Evolutionary conservation across 2,797 vertebrate genomes (phyloP).

Genomic region (Hyperoplus lanceolatus): DNA sequence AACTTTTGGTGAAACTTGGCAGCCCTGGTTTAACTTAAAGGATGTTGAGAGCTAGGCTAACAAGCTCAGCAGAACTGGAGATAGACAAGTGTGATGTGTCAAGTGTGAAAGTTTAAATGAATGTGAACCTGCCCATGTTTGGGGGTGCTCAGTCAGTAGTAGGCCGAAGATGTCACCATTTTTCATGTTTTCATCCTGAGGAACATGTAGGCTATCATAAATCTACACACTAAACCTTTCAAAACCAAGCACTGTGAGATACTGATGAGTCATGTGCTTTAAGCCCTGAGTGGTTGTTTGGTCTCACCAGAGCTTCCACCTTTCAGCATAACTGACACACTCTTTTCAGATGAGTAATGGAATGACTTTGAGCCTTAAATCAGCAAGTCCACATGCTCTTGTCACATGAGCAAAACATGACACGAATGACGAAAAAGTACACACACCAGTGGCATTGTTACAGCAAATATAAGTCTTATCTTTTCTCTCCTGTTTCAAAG

Average conservation of each 20-base stretch:
- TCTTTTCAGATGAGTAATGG: conserved; percentile 19
- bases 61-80: too few species aligned
- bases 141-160: not conserved
- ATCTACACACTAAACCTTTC: too few species aligned
- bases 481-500: conserved; percentile 23
- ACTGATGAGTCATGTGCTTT: conserved; percentile 17
- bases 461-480: not conserved
- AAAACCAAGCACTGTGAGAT: not conserved
- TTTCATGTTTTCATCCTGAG: not conserved
- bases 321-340: conserved; percentile 16
- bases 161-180: not conserved
- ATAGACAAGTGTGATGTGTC: not conserved
- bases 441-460: conserved; percentile 1
- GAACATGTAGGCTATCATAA: not conserved
- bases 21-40: too few species aligned
- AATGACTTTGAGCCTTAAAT: not conserved
- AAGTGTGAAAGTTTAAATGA: not conserved
- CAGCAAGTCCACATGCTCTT: conserved; percentile 6
- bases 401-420: conserved; percentile 5
- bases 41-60: too few species aligned
- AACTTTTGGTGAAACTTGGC: too few species aligned
- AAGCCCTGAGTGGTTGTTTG: not conserved
- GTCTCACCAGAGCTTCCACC: conserved; percentile 8
- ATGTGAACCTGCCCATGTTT: not conserved
- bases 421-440: not conserved